Evolutionary conservation across 2,113 vertebrate genomes (phyloP), one percentile per base, ranked within the genome.

Genomic region (Brachirus orientalis): DNA sequence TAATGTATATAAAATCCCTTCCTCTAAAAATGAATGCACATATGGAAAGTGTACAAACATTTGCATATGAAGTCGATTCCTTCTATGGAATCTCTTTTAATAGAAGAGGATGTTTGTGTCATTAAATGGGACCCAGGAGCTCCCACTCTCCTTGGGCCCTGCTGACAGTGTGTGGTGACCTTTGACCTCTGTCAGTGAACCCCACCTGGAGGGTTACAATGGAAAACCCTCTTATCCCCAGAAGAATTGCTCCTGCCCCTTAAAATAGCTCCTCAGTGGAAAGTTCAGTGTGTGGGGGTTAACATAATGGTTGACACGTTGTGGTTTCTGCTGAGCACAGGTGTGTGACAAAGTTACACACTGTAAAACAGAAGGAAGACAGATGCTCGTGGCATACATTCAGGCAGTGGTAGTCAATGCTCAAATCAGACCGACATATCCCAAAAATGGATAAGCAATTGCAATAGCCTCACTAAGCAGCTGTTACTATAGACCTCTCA

Each of bases 201-300:
- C 74, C 10, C 40, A 70, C 48, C 53, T 60, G 47, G 16, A 64
- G 50, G 62, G 69, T 84, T 63, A 65, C 36, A 35, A 46, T 74
- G 72, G 69, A 90, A 83, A 88, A 52, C 13, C 22, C 2, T 22
- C 8, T 40, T 50, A 59, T 64, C 20, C 74, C 78, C 82, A 51
- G 38, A 46, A 45, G 80, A 75, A 66, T 43, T 79, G 2, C 36
- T 64, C 7, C 35, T 57, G 60, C 53, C 77, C 61, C 77, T 37
- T 66, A 61, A 83, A 78, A 83, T 79, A 84, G 65, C 0, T 36
- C 12, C 14, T 38, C 33, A 46, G 36, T 80, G 80, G 78, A 86
- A 86, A 80, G 50, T 68, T 58, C 22, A 47, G 65, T 48, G 7
- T 0, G 13, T 3, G 18, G 20, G 16, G 38, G 19, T 14, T 22